Conservation (phyloP, 1,140 invertebrate genomes). For the Antheraea mylitta region DNA sequence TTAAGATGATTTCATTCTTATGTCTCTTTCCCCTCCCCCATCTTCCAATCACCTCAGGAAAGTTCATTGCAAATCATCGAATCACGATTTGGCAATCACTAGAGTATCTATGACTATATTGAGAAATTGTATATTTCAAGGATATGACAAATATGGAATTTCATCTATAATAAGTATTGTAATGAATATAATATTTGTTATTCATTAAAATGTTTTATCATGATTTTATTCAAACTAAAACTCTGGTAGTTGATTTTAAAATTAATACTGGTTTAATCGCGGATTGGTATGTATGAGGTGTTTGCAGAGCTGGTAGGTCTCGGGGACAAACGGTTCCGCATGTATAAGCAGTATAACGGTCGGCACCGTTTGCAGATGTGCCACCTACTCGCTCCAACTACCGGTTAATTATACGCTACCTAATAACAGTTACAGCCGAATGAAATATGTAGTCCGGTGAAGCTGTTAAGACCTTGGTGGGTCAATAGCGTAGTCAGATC, state of each 20-base stretch:
- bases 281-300: slow-evolving; percentile 8
- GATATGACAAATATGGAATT: background rate
- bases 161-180: background rate
- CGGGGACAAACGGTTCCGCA: slow-evolving; percentile 29
- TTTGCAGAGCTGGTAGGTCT: slow-evolving; percentile 16
- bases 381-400: slow-evolving; percentile 1
- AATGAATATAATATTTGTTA: too few relatives aligned
- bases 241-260: too few relatives aligned
- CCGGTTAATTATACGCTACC: background rate
- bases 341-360: slow-evolving; percentile 31
- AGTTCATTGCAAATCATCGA: background rate
- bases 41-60: background rate
- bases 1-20: background rate
- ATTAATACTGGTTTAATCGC: too few relatives aligned
- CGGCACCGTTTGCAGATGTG: slow-evolving; percentile 30
- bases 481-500: too few relatives aligned
- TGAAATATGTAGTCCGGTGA: too few relatives aligned
- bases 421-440: background rate
- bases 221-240: too few relatives aligned
- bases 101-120: background rate
- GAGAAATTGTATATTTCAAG: background rate
- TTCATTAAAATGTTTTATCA: too few relatives aligned
- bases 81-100: background rate
- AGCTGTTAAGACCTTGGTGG: too few relatives aligned
- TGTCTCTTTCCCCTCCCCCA: background rate